Conservation (phyloP, 2,888 invertebrate genomes). For the Ectemnius continuus region DNA sequence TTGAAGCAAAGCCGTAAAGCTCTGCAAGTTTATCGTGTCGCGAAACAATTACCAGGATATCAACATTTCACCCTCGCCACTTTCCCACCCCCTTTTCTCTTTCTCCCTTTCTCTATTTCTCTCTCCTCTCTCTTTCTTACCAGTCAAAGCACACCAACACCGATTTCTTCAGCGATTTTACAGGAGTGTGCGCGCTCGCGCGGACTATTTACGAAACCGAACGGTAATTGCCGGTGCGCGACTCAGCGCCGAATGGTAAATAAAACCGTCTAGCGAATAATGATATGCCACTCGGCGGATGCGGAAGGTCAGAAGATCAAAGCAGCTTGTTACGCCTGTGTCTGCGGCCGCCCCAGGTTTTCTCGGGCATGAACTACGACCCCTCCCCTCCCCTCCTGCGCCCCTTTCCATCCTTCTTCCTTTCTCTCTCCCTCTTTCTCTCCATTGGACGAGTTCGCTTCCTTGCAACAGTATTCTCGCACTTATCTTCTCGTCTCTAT, state of each 20-base stretch:
- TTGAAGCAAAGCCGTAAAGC: too few relatives aligned
- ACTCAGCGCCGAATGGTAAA: slow-evolving; percentile 32
- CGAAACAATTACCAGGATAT: too few relatives aligned
- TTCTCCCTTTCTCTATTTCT: too few relatives aligned
- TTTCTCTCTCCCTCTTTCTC: too few relatives aligned
- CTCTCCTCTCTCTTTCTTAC: too few relatives aligned
- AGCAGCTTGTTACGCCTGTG: slow-evolving; percentile 51
- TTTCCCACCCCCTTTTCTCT: too few relatives aligned
- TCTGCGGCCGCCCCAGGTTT: slow-evolving; percentile 45
- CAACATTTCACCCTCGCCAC: too few relatives aligned
- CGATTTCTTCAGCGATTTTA: too few relatives aligned
- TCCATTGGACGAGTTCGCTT: neutral
- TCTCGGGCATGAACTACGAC: slow-evolving; percentile 41
- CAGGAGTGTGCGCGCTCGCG: neutral
- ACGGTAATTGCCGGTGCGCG: slow-evolving; percentile 41
- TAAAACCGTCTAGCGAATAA: slow-evolving; percentile 53
- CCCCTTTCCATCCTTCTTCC: slow-evolving; percentile 23
- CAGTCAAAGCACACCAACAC: too few relatives aligned
- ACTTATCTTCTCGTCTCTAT: slow-evolving; percentile 44
- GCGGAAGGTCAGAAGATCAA: slow-evolving; percentile 51
- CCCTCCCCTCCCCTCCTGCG: neutral
- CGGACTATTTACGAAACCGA: slow-evolving; percentile 33
- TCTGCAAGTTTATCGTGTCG: too few relatives aligned
- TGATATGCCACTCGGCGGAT: slow-evolving; percentile 42
- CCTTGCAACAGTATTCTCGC: slow-evolving; percentile 44